Conservation (phyloP, 2,113 vertebrate species). For the Pomatorhinus ruficollis region DNA sequence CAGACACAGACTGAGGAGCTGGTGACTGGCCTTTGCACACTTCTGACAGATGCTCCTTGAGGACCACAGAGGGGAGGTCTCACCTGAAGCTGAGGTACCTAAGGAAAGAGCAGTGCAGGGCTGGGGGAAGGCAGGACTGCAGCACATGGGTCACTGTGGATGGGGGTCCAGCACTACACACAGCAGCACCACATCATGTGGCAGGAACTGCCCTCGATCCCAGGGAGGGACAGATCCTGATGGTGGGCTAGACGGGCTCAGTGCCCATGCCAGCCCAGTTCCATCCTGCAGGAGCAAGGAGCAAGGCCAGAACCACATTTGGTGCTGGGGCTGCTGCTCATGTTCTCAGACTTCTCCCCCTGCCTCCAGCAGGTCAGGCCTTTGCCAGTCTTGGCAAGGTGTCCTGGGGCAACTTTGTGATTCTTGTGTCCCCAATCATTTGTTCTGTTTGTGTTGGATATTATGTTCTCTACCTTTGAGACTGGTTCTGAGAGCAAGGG, state of each 20-base stretch:
- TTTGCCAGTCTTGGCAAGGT: background rate
- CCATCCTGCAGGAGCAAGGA: background rate
- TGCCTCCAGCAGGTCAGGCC: background rate
- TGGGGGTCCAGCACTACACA: rapidly evolving
- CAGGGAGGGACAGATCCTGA: background rate
- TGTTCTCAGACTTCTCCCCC: background rate
- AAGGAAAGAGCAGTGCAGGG: rapidly evolving
- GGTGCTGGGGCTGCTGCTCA: background rate
- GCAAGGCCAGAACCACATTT: background rate
- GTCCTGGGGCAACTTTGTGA: too few relatives aligned
- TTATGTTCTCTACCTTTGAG: too few relatives aligned
- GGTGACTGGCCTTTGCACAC: rapidly evolving
- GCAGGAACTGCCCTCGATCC: background rate
- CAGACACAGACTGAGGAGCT: background rate
- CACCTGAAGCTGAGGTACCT: background rate
- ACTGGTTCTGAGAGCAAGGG: too few relatives aligned
- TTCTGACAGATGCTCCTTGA: rapidly evolving
- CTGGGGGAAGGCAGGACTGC: background rate
- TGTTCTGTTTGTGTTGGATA: too few relatives aligned
- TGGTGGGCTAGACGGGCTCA: rapidly evolving
- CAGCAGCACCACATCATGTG: rapidly evolving
- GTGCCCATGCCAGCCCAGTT: background rate
- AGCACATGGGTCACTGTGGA: rapidly evolving
- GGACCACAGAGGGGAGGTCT: background rate
- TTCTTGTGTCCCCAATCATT: too few relatives aligned